Evolutionary conservation across 1,140 invertebrate species (phyloP), one percentile per base, ranked within the genome.

Genomic region (Euura lappo): DNA sequence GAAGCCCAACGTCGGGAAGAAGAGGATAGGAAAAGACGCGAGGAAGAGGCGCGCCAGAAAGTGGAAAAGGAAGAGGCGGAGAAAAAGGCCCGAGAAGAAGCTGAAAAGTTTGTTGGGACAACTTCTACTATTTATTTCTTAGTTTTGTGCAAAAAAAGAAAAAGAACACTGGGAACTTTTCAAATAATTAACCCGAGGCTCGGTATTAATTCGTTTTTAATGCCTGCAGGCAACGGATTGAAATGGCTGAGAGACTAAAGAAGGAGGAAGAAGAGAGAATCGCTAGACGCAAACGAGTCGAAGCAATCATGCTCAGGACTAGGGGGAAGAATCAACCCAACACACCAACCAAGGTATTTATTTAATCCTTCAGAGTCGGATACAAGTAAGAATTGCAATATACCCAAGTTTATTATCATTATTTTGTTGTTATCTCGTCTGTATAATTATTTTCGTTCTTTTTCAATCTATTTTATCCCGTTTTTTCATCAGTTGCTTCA

Each of bases 291-390:
- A 94, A 93, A 83, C 89, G 94, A 69, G 94, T 96, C 2, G 94
- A 95, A 85, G 94, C 93, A 66, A 96, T 96, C 76, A 96, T 96
- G 94, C 89, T 91, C 51, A 89, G 94, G 78, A 96, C 94, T 67
- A 89, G 94, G 74, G 92, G 91, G 71, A 92, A 90, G 76, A 90
- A 89, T 78, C 87, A 89, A 76, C 80, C 85, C n/a, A 88, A 88
- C 77, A 89, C 90, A 69, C 87, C 90, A 7, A 75, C 79, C 13
- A 88, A 86, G 83, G 86, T 87, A 80, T n/a, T 43, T 69, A n/a
- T 72, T 70, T 4, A 45, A 68, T 2, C 67, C 45, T 2, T 10
- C 67, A 68, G 8, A 68, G 43, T 68, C 11, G 43, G n/a, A 68
- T 68, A 70, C 45, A n/a, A 2, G 65, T 73, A 65, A 68, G 66